Percentiles rank a stretch among this genome's conserved stretches.
Evolutionary conservation across 2,888 invertebrate genomes (phyloP).

Genomic region (Meiosimyza decipiens): DNA sequence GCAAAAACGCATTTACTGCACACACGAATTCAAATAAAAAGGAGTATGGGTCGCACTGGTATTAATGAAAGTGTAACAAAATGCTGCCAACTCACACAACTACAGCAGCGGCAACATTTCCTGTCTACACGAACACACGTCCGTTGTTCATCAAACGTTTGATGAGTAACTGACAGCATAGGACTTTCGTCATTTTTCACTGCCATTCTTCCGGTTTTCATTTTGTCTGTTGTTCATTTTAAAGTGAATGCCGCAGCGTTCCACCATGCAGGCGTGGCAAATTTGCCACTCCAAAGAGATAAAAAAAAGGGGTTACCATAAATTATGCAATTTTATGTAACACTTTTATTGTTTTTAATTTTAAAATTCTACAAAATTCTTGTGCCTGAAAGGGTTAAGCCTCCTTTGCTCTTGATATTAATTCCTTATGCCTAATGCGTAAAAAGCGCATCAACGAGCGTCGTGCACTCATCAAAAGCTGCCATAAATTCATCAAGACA

Average conservation of each 20-base stretch:
- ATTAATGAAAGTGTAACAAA: not conserved
- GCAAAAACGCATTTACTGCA: not conserved
- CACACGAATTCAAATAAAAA: not conserved
- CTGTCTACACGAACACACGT: conserved; percentile 16
- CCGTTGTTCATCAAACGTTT: conserved; percentile 3
- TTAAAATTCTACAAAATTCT: not conserved
- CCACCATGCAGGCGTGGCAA: conserved; percentile 29
- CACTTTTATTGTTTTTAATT: conserved; percentile 35
- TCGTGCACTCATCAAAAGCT: conserved; percentile 36
- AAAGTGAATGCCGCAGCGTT: not conserved
- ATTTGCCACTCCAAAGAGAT: conserved; percentile 14
- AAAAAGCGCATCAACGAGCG: conserved; percentile 33
- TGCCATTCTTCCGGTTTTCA: not conserved
- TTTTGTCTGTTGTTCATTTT: not conserved
- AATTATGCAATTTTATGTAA: conserved; percentile 43
- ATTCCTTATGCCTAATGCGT: conserved; percentile 14
- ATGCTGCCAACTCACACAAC: not conserved
- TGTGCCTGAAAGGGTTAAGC: not conserved
- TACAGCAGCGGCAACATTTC: not conserved
- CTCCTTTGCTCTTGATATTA: not conserved
- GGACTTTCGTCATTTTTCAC: conserved; percentile 12
- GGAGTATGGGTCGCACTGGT: not conserved
- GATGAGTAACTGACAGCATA: conserved; percentile 31
- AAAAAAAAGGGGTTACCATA: conserved; percentile 33
- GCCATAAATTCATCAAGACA: conserved; percentile 42